These are phyloP conservation scores for Rhabdornis inornatus DNA, from an alignment of 2,113 vertebrate genomes.

Conservation along the genomic window DNA sequence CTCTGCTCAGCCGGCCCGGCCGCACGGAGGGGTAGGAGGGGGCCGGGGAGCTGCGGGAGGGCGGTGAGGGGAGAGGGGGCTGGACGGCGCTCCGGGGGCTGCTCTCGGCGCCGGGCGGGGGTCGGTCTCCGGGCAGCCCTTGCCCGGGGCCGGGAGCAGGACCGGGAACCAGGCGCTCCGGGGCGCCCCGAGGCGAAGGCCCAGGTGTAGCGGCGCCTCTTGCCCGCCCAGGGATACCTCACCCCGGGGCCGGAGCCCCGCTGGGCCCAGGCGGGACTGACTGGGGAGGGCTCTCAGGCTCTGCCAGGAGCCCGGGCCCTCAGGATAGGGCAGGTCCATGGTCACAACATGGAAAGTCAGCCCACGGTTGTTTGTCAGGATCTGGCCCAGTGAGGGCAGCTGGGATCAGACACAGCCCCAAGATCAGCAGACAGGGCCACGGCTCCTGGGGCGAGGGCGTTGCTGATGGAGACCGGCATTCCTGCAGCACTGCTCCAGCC, in stretches of 20 bases:
- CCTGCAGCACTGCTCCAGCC: background rate
- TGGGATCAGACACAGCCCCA: background rate
- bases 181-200: background rate
- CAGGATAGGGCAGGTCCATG: background rate
- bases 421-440: background rate
- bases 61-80: background rate
- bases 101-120: background rate
- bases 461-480: background rate
- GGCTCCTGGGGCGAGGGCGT: accelerated
- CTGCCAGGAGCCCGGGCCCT: background rate
- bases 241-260: background rate
- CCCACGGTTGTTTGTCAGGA: background rate
- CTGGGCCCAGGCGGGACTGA: background rate
- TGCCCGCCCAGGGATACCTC: background rate
- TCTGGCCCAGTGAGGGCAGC: background rate
- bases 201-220: background rate
- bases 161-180: background rate
- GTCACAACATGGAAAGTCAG: background rate
- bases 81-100: background rate
- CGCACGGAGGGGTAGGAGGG: background rate
- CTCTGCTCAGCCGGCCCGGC: background rate
- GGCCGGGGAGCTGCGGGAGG: background rate
- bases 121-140: background rate
- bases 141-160: background rate
- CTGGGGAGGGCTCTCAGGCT: background rate